Evolutionary conservation across 64 coral and sea anemone species (phyloP).

Genomic region (Porites lutea): DNA sequence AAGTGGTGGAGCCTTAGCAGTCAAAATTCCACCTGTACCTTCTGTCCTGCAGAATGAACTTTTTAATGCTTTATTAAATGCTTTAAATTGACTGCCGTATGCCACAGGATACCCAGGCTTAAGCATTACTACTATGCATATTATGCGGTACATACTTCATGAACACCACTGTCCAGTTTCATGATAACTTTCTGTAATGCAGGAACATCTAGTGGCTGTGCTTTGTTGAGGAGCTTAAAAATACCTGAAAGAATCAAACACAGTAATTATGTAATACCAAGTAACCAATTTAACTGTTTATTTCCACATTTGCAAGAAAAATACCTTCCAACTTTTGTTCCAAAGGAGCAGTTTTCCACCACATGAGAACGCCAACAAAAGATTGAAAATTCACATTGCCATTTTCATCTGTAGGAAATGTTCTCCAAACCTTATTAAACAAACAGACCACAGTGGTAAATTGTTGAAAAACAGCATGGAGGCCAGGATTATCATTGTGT

Average conservation of each 20-base stretch:
- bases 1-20: no score
- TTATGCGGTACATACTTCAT: conserved; percentile 22
- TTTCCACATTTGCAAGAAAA: no score
- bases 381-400: conserved; percentile 80
- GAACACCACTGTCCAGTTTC: conserved; percentile 22
- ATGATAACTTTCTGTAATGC: conserved; percentile 59
- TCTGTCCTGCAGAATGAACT: no score
- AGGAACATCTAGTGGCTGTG: conserved; percentile 77
- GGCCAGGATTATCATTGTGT: no score
- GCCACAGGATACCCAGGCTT: neutral
- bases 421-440: conserved; percentile 66
- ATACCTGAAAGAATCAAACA: conserved; percentile 57
- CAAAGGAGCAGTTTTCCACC: conserved; percentile 80
- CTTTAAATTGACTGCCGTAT: neutral
- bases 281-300: no score
- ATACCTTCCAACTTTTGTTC: conserved; percentile 84
- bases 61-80: neutral
- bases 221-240: conserved; percentile 81
- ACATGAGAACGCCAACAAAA: conserved; percentile 73
- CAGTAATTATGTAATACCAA: no score
- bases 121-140: no score
- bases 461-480: neutral
- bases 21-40: no score
- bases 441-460: neutral
- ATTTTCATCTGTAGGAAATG: conserved; percentile 81